phyloP scores from a whole-genome alignment of 2,888 invertebrate species.

The Drosophila glabriapex region DNA sequence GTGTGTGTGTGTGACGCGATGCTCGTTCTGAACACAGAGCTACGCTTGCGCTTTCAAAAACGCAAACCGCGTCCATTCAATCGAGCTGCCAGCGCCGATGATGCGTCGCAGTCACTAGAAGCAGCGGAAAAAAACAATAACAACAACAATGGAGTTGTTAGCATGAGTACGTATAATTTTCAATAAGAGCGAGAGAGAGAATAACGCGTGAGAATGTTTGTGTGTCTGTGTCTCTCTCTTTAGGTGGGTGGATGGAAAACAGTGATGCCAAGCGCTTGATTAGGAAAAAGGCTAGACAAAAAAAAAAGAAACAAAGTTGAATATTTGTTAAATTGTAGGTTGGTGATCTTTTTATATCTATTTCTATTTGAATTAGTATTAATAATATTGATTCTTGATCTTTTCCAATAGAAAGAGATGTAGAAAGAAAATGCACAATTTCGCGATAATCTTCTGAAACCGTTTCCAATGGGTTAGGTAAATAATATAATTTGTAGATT shows the following conservation, averaged over 20 bases:
- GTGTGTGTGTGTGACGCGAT: constrained; percentile 41
- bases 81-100: constrained; percentile 77
- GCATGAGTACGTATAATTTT: constrained; percentile 57
- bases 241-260: constrained; percentile 12
- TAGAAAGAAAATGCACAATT: not conserved
- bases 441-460: too few relatives aligned
- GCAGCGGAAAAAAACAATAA: constrained; percentile 18
- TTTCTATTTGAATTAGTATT: not conserved
- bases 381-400: not conserved
- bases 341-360: not conserved
- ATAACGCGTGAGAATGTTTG: not conserved
- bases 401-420: not conserved
- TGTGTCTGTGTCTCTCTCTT: not conserved
- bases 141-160: constrained; percentile 24
- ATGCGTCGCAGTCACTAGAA: constrained; percentile 48
- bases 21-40: constrained; percentile 76
- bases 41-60: constrained; percentile 77
- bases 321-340: not conserved
- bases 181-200: not conserved
- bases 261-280: not conserved
- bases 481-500: not conserved
- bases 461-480: too few relatives aligned
- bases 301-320: too few relatives aligned
- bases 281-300: not conserved
- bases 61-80: constrained; percentile 77